phyloP scores from a whole-genome alignment of 1,140 invertebrate genomes.

The Neodiprion pinetum region DNA sequence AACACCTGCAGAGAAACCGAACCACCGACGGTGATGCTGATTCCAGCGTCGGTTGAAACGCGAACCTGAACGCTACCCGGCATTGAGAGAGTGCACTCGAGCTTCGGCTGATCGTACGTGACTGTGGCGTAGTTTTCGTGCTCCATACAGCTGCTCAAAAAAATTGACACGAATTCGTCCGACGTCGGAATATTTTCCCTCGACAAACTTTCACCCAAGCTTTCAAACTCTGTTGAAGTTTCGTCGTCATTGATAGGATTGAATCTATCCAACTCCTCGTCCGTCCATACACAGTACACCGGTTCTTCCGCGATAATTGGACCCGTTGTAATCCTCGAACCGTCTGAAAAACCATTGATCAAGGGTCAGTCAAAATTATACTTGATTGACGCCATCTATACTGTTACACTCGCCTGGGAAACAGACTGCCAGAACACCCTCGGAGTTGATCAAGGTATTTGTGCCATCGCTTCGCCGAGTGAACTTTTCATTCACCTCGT shows the following conservation, averaged over 20 bases:
- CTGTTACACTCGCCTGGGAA: constrained; percentile 40
- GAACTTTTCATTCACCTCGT: constrained; percentile 62
- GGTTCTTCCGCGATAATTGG: constrained; percentile 55
- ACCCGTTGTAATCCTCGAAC: constrained; percentile 60
- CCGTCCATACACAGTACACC: constrained; percentile 44
- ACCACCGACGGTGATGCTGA: constrained; percentile 21
- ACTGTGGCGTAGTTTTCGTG: constrained; percentile 64
- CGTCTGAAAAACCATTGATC: constrained; percentile 46
- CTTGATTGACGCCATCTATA: no score
- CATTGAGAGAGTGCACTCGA: constrained; percentile 43
- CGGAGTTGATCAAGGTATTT: constrained; percentile 59
- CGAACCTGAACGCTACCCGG: constrained; percentile 32
- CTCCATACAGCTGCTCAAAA: constrained; percentile 59
- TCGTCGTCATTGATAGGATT: constrained; percentile 29
- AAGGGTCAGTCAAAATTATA: no score
- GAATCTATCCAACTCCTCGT: constrained; percentile 38
- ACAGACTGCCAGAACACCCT: constrained; percentile 58
- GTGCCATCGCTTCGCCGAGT: constrained; percentile 63
- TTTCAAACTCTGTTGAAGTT: not conserved
- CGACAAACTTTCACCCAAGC: not conserved
- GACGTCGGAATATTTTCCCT: constrained; percentile 39
- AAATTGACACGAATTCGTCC: constrained; percentile 61
- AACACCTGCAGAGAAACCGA: constrained; percentile 22
- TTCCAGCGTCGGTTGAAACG: constrained; percentile 30
- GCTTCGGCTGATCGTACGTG: constrained; percentile 54